Evolutionary conservation across 2,797 vertebrate species (phyloP), one percentile per base, ranked within the genome.

Genomic region (Bovichtus diacanthus): DNA sequence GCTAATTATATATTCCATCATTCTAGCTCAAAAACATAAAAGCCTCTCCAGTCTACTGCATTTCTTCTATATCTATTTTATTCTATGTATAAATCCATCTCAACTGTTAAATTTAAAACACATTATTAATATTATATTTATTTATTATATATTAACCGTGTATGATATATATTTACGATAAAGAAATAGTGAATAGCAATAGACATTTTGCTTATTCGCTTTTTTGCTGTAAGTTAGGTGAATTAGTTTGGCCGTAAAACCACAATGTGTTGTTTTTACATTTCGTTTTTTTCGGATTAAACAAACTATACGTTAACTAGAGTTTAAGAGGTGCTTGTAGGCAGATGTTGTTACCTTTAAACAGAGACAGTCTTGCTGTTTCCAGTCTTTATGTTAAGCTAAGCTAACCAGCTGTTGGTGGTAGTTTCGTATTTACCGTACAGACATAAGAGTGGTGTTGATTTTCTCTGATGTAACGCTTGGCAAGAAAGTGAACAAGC

Each of bases 1-100:
- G 34, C 65, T 60, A 54, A 80, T 76, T 79, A 47, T 8, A 67
- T 62, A 55, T 65, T 67, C 46, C 4, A 4, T 70, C 67, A 73
- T 60, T 74, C 9, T 29, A 63, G 53, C 51, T 34, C 6, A 46
- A 43, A 72, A 34, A 50, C 31, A 58, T 19, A 60, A 69, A 68
- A 69, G 36, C 9, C n/a, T 46, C 36, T 34, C 6, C 18, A 34
- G 55, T 44, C 44, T 74, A 29, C 21, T 59, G 27, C 29, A 47
- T 58, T 51, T 50, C 6, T n/a, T 67, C 25, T 31, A 7, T n/a
- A n/a, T n/a, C n/a, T n/a, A n/a, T n/a, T n/a, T n/a, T 72, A 16
- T 56, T 80, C 4, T 68, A 19, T 29, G 7, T 34, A 5, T 18
- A n/a, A 18, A 34, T 49, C 8, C 11, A 13, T 59, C 29, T 64